Evolutionary conservation across 2,888 invertebrate species (phyloP).

Genomic region (Trichacis sp.): DNA sequence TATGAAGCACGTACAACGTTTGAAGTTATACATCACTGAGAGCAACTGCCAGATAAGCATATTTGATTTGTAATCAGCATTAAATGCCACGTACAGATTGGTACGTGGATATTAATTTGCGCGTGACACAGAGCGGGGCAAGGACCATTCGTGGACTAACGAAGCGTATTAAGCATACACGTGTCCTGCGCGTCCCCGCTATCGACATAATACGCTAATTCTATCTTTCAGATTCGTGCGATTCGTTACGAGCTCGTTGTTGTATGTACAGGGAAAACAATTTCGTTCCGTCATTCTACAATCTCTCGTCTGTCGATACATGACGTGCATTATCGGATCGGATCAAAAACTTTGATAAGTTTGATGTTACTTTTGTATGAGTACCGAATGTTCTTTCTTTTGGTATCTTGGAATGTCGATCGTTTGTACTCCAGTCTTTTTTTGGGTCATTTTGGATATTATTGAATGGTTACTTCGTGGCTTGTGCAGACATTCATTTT

Average conservation of each 20-base stretch:
- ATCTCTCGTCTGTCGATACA: too few species aligned
- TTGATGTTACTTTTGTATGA: too few species aligned
- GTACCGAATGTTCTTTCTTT: too few species aligned
- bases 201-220: constrained; percentile 2
- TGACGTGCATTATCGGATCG: too few species aligned
- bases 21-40: constrained; percentile 40
- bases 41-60: constrained; percentile 45
- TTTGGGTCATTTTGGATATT: too few species aligned
- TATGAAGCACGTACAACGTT: constrained; percentile 39
- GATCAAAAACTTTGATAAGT: too few species aligned
- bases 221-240: constrained; percentile 9
- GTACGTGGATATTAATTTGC: constrained; percentile 49
- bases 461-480: too few species aligned
- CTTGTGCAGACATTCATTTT: too few species aligned
- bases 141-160: constrained; percentile 27
- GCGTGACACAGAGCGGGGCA: constrained; percentile 34
- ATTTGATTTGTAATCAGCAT: constrained; percentile 53
- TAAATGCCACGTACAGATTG: constrained; percentile 49
- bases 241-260: background rate
- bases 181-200: constrained; percentile 2
- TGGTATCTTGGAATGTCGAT: too few species aligned
- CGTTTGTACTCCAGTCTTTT: too few species aligned
- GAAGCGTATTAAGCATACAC: constrained; percentile 30
- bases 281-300: too few species aligned
- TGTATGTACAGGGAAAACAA: background rate